Base-by-base conservation (phyloP, 2,888 invertebrate genomes). In the Antheraea yamamai region DNA sequence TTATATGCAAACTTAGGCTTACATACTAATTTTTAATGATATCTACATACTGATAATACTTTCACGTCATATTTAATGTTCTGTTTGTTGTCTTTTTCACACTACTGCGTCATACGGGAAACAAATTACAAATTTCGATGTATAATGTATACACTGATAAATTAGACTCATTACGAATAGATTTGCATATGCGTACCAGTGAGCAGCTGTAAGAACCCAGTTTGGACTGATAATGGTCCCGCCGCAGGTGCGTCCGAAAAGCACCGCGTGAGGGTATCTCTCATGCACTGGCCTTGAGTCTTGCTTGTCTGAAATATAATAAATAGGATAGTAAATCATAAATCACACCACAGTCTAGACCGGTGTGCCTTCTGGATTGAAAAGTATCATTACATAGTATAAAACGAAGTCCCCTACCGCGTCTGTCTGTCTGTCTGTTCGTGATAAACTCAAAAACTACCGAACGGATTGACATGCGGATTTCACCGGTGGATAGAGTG, bases 231-330 rank as follows among this genome's bases (percentile, higher is more conserved):
- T 92, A 84, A 95, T 93, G 79, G 92, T 87, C 23, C 94, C 94
- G 1, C 94, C 94, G 78, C 94, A 95, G 66, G 91, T 92, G 71
- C 88, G 86, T 68, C 94, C 93, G 82, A 91, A 93, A 12, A 95
- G 91, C 58, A 94, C 90, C 0, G 94, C 94, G 71, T 90, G 88
- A 0, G 94, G 94, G 77, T 81, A 88, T 75, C 81, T 79, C 81
- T 87, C 86, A 81, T 88, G 86, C 47, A 90, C 86, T 0, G 88
- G 84, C 76, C 76, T 78, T 14, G 73, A 35, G 12, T 74, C 74
- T 14, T 26, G 30, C n/a, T 75, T 70, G 52, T 71, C 64, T 71
- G 26, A 77, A 77, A 75, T 64, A 6, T 14, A 71, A 71, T 30
- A 1, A 74, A 18, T n/a, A 18, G 75, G 20, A 14, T 26, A 4